Base-by-base conservation (phyloP, 2,113 vertebrate species). In the Plecotus auritus region DNA sequence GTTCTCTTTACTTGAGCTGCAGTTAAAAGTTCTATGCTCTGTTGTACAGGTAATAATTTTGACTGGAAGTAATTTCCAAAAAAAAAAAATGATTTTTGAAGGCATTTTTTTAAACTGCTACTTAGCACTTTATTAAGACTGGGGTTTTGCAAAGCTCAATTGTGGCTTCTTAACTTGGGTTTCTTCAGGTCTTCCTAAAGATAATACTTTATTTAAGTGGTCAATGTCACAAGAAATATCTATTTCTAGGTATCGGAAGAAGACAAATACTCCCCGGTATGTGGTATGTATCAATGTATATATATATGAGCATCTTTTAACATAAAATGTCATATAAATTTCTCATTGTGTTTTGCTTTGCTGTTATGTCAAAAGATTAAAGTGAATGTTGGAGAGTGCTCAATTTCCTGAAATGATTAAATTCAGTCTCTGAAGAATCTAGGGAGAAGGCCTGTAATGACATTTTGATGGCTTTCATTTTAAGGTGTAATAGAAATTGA, bases 391-490 rank as follows among this genome's bases (percentile, higher is more conserved):
- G 12, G 77, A 72, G 74, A 61, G 69, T 72, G 72, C 72, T 89
- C 89, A 72, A 72, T 67, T 93, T 97, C 84, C 82, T 90, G 76
- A 90, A 93, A 85, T 94, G 90, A 96, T 97, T 95, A 96, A 89
- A 96, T 95, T 93, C 87, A 90, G 81, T 82, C n/a, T 88, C 42
- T 91, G 91, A 97, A 96, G 95, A 97, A 89, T 96, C 14, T 77
- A 73, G 72, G 45, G 84, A 92, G 96, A 94, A 97, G 91, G 30
- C 54, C 9, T 9, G 30, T 88, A 96, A 93, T 97, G 94, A 94
- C 88, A 97, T 90, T 95, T 95, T 97, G 97, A 97, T 97, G 45
- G 5, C 96, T 98, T 95, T 92, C 96, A 95, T 97, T 90, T 97
- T 88, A 42, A 93, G 96, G 96, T 95, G 76, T 89, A 97, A 98